phyloP scores from a whole-genome alignment of 2,888 invertebrate species.

The Amphipyra tragopoginis region DNA sequence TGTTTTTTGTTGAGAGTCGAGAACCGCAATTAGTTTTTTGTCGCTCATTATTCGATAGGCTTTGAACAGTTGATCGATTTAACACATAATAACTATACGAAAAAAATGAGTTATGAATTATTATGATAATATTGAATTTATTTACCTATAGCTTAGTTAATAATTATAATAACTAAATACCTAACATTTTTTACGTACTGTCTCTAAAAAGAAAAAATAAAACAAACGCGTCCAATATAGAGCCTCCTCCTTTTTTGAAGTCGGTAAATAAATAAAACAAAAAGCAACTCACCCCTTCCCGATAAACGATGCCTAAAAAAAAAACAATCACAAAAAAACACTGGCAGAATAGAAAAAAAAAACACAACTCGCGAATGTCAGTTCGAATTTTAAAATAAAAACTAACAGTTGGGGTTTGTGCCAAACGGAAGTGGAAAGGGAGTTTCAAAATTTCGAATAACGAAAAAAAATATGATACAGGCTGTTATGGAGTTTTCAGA shows the following conservation, averaged over 20 bases:
- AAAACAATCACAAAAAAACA: conserved; percentile 56
- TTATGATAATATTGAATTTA: too few species aligned
- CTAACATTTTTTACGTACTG: too few species aligned
- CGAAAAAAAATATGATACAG: conserved; percentile 24
- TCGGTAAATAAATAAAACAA: too few species aligned
- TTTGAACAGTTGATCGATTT: conserved; percentile 23
- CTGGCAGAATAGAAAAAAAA: conserved; percentile 57
- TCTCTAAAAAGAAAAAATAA: conserved; percentile 28
- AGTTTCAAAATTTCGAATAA: conserved; percentile 54
- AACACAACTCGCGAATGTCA: conserved; percentile 61
- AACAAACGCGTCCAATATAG: too few species aligned
- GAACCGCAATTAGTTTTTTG: conserved; percentile 46
- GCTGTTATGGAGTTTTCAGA: conserved; percentile 45
- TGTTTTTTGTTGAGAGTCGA: conserved; percentile 23
- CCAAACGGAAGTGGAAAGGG: conserved; percentile 50
- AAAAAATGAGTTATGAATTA: too few species aligned
- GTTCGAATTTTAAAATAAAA: conserved; percentile 50
- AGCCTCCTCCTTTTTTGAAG: too few species aligned
- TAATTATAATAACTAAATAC: too few species aligned
- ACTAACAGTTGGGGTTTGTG: conserved; percentile 37
- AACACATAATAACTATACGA: background rate
- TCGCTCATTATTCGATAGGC: conserved; percentile 23
- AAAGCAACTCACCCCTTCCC: conserved; percentile 57
- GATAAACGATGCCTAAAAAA: conserved; percentile 45
- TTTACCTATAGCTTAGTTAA: background rate